Percentiles rank a stretch among this genome's conserved stretches.
Conservation (phyloP, 2,888 invertebrate species). For the Saturnia japonica region DNA sequence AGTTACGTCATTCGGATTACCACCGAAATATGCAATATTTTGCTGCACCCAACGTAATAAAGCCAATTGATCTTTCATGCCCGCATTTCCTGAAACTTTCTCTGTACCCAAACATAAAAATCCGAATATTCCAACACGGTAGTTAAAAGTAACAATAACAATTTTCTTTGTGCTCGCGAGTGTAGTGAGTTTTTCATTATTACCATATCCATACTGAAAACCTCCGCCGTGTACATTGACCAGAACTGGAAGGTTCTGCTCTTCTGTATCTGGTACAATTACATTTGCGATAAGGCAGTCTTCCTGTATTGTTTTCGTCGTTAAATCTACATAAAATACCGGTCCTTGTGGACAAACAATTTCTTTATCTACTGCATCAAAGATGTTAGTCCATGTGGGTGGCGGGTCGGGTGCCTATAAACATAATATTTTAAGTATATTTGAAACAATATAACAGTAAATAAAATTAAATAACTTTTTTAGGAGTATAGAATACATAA, state of each 20-base stretch:
- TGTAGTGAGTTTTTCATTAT: slow-evolving; percentile 18
- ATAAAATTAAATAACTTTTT: too few species aligned
- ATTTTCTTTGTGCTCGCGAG: slow-evolving; percentile 29
- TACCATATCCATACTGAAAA: slow-evolving; percentile 32
- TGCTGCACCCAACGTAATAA: slow-evolving; percentile 41
- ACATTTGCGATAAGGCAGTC: slow-evolving; percentile 42
- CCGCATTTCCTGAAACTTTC: slow-evolving; percentile 46
- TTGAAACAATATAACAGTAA: too few species aligned
- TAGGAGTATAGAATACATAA: too few species aligned
- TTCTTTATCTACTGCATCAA: slow-evolving; percentile 30
- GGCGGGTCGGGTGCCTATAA: slow-evolving; percentile 34
- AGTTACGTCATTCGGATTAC: slow-evolving; percentile 54
- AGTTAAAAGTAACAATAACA: slow-evolving; percentile 36
- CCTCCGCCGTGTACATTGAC: slow-evolving; percentile 47
- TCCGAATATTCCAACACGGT: slow-evolving; percentile 40
- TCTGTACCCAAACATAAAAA: slow-evolving; percentile 50
- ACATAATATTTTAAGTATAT: not conserved
- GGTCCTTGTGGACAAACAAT: slow-evolving; percentile 28
- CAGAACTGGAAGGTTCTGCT: slow-evolving; percentile 40
- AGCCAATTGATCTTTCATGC: slow-evolving; percentile 47
- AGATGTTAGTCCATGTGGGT: slow-evolving; percentile 32
- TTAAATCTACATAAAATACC: not conserved
- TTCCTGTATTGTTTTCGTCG: slow-evolving; percentile 24
- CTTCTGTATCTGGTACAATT: slow-evolving; percentile 36
- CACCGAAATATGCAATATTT: slow-evolving; percentile 54